These are phyloP conservation scores for Triplophysa bombifrons DNA, from an alignment of 2,797 vertebrate genomes.

Conservation along the genomic window DNA sequence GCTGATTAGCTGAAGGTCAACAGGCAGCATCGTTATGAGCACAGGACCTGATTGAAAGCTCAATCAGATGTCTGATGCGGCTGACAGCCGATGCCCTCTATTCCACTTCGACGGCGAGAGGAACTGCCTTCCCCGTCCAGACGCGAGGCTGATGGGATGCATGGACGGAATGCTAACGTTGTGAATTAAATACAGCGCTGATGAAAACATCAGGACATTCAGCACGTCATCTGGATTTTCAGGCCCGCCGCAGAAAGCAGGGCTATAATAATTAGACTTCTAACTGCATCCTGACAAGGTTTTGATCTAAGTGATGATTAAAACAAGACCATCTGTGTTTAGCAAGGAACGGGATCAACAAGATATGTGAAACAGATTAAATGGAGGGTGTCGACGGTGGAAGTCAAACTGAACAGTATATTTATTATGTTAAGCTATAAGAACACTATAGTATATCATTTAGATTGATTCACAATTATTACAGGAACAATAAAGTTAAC, in stretches of 20 bases:
- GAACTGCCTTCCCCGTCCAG: background rate
- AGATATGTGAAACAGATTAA: background rate
- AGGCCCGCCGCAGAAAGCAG: background rate
- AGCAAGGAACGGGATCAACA: background rate
- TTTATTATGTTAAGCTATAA: background rate
- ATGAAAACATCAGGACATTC: background rate
- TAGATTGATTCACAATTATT: background rate
- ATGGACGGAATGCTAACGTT: slow-evolving; percentile 23
- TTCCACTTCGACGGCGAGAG: background rate
- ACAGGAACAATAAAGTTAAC: background rate
- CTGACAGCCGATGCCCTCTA: slow-evolving; percentile 29
- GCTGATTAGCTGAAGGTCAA: slow-evolving; percentile 38
- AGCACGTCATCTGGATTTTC: background rate
- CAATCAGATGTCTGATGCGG: background rate
- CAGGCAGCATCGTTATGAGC: background rate
- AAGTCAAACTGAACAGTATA: background rate
- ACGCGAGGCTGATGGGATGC: background rate
- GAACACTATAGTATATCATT: background rate
- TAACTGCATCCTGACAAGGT: background rate
- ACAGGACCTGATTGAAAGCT: slow-evolving; percentile 13
- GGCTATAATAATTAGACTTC: slow-evolving; percentile 1
- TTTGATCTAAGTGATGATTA: slow-evolving; percentile 1
- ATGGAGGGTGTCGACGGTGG: too few species aligned
- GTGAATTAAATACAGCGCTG: slow-evolving; percentile 8
- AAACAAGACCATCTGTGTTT: background rate